Conservation (phyloP, 2,113 vertebrate genomes). For the Myrmecobius fasciatus region DNA sequence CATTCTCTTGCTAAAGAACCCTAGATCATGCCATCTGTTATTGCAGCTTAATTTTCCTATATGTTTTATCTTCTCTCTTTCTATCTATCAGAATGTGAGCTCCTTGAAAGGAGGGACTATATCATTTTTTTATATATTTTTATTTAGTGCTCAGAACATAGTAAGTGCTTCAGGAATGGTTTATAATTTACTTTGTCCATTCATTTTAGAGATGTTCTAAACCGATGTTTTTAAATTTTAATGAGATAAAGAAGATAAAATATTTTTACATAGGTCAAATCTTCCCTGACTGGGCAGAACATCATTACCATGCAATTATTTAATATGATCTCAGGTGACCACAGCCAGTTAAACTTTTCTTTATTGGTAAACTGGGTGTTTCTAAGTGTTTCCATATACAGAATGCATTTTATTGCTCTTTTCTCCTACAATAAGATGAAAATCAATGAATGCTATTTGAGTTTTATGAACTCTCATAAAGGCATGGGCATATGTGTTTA, state of each 20-base stretch:
- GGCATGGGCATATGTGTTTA: background rate
- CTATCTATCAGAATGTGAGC: background rate
- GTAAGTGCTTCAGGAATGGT: background rate
- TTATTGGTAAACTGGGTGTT: background rate
- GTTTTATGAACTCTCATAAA: slow-evolving; percentile 62
- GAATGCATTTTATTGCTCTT: slow-evolving; percentile 49
- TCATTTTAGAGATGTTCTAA: background rate
- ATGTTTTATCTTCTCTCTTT: background rate
- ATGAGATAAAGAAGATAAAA: background rate
- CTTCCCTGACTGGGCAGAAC: background rate
- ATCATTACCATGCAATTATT: background rate
- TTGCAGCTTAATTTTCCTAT: background rate
- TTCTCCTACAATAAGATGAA: slow-evolving; percentile 58
- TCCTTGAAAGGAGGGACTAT: background rate
- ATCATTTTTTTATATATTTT: background rate
- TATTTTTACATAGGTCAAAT: background rate
- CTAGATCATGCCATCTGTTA: background rate
- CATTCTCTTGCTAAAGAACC: background rate
- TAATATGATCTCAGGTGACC: background rate
- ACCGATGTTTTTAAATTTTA: background rate
- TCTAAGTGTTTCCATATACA: slow-evolving; percentile 38
- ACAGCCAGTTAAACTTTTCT: slow-evolving; percentile 7
- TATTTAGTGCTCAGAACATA: background rate
- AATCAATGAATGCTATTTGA: slow-evolving; percentile 61
- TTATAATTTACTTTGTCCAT: background rate